A percentile compares a stretch with the other conserved stretches of the same genome.
These are phyloP conservation scores for Symphodus melops DNA, from an alignment of 2,113 vertebrate genomes.

Conservation along the genomic window DNA sequence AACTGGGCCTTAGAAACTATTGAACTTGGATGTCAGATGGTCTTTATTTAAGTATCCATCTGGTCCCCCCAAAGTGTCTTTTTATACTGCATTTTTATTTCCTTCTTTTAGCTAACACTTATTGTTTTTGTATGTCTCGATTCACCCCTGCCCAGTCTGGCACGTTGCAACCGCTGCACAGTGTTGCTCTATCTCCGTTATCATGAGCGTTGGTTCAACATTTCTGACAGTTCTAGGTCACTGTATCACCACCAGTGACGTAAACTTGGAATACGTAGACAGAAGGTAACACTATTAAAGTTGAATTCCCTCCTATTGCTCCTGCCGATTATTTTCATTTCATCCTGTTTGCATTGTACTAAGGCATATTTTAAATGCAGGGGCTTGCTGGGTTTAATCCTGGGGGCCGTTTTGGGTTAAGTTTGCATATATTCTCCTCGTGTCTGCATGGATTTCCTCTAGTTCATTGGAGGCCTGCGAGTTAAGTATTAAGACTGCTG, in stretches of 20 bases:
- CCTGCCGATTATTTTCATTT: not conserved
- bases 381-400: not conserved
- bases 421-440: not conserved
- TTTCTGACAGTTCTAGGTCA: conserved; percentile 68
- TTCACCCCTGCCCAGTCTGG: conserved; percentile 10
- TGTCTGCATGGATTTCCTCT: not conserved
- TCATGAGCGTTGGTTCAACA: conserved; percentile 31
- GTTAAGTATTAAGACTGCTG: not conserved
- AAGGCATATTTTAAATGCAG: not conserved
- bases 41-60: not conserved
- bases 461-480: not conserved
- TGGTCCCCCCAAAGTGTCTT: not conserved
- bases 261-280: conserved; percentile 4
- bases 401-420: not conserved
- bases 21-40: not conserved
- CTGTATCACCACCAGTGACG: conserved; percentile 42
- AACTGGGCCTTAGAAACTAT: not conserved
- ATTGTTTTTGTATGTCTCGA: not conserved
- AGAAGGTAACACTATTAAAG: not conserved
- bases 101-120: no score
- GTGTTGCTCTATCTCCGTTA: conserved; percentile 23
- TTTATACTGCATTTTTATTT: not conserved
- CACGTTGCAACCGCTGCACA: not conserved
- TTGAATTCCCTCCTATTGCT: not conserved
- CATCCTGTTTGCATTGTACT: not conserved